Percentiles rank a stretch among this genome's conserved stretches.
Evolutionary conservation across 92 coral and sea anemone genomes (phyloP).

Genomic region (Scolanthus callimorphus): DNA sequence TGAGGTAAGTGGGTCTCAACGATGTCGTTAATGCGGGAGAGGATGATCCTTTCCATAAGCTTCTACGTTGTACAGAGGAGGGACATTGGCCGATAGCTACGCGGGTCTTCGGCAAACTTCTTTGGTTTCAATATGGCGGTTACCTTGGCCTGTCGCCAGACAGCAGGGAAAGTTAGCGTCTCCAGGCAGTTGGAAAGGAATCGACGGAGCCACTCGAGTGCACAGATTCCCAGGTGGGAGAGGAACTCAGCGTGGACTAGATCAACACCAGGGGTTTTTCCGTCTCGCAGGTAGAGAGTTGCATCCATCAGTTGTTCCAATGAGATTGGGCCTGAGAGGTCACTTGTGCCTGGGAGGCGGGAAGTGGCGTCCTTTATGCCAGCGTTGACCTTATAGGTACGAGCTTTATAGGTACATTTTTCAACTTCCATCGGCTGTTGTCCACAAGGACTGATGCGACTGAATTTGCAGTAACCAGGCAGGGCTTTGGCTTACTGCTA

Average conservation of each 20-base stretch:
- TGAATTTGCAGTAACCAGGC: no score
- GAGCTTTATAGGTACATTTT: not conserved
- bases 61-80: conserved; percentile 25
- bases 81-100: conserved; percentile 26
- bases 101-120: conserved; percentile 18
- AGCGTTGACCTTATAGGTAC: not conserved
- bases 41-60: conserved; percentile 21
- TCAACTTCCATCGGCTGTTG: not conserved
- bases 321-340: not conserved
- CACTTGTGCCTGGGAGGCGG: not conserved
- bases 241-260: not conserved
- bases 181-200: not conserved
- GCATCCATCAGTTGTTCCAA: conserved; percentile 1
- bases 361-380: not conserved
- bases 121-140: no score
- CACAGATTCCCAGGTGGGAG: not conserved
- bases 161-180: not conserved
- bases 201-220: conserved; percentile 1
- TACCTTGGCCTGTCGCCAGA: conserved; percentile 1
- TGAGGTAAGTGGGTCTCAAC: conserved; percentile 11
- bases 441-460: no score
- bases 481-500: no score
- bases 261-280: not conserved
- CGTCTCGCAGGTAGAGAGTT: no score
- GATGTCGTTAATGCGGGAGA: conserved; percentile 14